A percentile compares a stretch with the other conserved stretches of the same genome.
phyloP scores from a whole-genome alignment of 2,797 vertebrate genomes.

The Epinephelus awoara region DNA sequence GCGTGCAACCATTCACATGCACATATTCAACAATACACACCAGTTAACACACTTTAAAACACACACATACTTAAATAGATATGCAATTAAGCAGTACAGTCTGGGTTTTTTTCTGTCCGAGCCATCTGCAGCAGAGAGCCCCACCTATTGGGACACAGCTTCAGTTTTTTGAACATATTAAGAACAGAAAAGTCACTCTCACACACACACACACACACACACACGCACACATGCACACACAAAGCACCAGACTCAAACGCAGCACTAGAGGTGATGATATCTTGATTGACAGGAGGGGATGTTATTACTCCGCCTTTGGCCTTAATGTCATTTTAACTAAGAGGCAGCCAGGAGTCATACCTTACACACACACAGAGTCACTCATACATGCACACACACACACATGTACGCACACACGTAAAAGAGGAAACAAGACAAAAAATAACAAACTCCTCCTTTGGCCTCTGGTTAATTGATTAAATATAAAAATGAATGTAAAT shows the following conservation, averaged over 20 bases:
- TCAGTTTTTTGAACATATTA: conserved; percentile 30
- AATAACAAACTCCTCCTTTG: conserved; percentile 56
- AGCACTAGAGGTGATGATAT: conserved; percentile 38
- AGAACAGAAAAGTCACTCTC: conserved; percentile 1
- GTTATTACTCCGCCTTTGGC: conserved; percentile 54
- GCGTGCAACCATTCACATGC: neutral
- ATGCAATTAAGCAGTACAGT: neutral
- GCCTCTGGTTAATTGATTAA: conserved; percentile 36
- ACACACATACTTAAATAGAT: neutral
- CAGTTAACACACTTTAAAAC: neutral
- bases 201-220: neutral
- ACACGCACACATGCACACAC: neutral
- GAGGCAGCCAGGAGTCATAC: conserved; percentile 43
- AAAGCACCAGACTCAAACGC: neutral
- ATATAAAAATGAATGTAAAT: conserved; percentile 54
- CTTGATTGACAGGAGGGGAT: conserved; percentile 54
- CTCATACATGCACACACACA: neutral
- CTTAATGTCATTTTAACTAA: conserved; percentile 49
- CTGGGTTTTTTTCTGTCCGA: neutral
- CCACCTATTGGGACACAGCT: conserved; percentile 5
- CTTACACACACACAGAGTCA: conserved; percentile 2
- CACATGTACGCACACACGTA: conserved; percentile 1
- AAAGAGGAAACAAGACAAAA: conserved; percentile 39
- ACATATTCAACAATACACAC: conserved; percentile 7
- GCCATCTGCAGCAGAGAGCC: conserved; percentile 33